Conservation (phyloP, 2,888 invertebrate genomes). For the Seladonia tumulorum region DNA sequence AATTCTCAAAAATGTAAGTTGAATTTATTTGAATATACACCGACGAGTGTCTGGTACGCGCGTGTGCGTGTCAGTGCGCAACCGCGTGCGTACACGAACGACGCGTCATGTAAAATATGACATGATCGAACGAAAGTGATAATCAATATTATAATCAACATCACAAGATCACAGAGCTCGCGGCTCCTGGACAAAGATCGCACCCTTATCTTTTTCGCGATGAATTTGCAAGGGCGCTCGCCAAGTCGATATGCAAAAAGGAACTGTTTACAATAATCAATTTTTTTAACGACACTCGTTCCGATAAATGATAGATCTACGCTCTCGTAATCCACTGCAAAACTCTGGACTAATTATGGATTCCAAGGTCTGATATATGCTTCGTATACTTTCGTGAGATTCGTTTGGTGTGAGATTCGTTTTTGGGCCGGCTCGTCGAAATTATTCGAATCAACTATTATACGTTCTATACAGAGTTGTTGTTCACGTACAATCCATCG, state of each 20-base stretch:
- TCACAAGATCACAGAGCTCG: slow-evolving; percentile 70
- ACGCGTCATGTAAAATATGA: slow-evolving; percentile 67
- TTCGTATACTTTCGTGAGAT: slow-evolving; percentile 82
- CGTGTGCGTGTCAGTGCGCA: slow-evolving; percentile 47
- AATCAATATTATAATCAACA: slow-evolving; percentile 71
- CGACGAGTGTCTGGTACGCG: slow-evolving; percentile 74
- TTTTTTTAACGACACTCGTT: slow-evolving; percentile 62
- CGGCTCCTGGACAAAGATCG: slow-evolving; percentile 58
- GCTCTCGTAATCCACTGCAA: slow-evolving; percentile 63
- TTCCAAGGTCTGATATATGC: slow-evolving; percentile 69
- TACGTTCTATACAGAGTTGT: slow-evolving; percentile 64
- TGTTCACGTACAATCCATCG: slow-evolving; percentile 61
- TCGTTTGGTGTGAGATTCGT: slow-evolving; percentile 73
- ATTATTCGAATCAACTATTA: slow-evolving; percentile 74
- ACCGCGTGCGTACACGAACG: slow-evolving; percentile 65
- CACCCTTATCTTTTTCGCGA: not conserved
- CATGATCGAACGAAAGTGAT: slow-evolving; percentile 67
- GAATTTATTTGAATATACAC: slow-evolving; percentile 83
- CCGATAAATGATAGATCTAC: slow-evolving; percentile 66
- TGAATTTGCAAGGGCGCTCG: slow-evolving; percentile 32
- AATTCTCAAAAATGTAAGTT: slow-evolving; percentile 83
- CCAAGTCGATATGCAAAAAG: slow-evolving; percentile 74
- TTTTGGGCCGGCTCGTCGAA: slow-evolving; percentile 78
- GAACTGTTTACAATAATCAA: slow-evolving; percentile 73
- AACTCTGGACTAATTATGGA: slow-evolving; percentile 68